phyloP scores from a whole-genome alignment of 2,888 invertebrate species.

The Coremacera marginata region DNA sequence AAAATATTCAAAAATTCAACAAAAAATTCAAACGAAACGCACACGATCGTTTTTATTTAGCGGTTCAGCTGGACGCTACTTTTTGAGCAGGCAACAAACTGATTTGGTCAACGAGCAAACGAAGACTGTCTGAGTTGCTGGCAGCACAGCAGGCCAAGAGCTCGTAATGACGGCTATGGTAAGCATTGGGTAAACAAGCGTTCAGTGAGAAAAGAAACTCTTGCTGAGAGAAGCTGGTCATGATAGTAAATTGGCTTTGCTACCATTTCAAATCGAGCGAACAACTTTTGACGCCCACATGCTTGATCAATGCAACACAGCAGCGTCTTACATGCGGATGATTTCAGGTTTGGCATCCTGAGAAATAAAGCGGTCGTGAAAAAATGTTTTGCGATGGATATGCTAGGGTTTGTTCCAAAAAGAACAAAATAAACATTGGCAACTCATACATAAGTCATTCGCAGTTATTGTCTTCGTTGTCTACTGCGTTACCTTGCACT shows the following conservation, averaged over 20 bases:
- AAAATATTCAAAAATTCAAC: neutral
- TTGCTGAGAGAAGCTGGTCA: slow-evolving; percentile 14
- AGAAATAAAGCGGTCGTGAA: slow-evolving; percentile 11
- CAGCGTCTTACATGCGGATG: neutral
- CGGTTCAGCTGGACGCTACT: slow-evolving; percentile 1
- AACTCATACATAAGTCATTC: slow-evolving; percentile 17
- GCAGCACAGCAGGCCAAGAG: slow-evolving; percentile 26
- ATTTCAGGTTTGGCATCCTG: slow-evolving; percentile 37
- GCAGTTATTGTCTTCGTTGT: slow-evolving; percentile 6
- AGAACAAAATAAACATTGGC: neutral
- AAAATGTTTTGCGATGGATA: neutral
- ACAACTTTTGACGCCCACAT: slow-evolving; percentile 37
- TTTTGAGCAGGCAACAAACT: slow-evolving; percentile 46
- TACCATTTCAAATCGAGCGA: slow-evolving; percentile 34
- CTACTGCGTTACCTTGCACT: slow-evolving; percentile 20
- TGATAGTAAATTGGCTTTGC: slow-evolving; percentile 19
- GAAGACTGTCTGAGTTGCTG: slow-evolving; percentile 55
- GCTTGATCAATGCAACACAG: neutral
- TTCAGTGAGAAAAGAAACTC: neutral
- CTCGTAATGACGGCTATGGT: slow-evolving; percentile 42
- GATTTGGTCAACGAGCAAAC: slow-evolving; percentile 63
- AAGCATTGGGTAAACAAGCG: slow-evolving; percentile 13
- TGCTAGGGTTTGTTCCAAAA: neutral
- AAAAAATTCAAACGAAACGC: neutral
- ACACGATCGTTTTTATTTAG: neutral